A percentile compares a stretch with the other conserved stretches of the same genome.
These are phyloP conservation scores for Malacosoma neustria DNA, from an alignment of 2,888 invertebrate genomes.

Conservation along the genomic window DNA sequence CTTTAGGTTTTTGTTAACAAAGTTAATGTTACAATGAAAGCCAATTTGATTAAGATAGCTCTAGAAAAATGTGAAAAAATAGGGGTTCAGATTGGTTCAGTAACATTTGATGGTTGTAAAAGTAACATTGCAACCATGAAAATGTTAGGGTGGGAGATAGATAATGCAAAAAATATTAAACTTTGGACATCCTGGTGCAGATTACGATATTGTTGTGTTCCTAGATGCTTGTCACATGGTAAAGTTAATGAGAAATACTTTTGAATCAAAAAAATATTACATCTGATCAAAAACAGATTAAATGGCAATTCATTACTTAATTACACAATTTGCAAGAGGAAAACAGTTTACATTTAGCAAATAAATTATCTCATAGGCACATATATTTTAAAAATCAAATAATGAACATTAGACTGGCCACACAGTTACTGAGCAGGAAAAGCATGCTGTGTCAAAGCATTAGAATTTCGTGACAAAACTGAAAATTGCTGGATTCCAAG, in stretches of 20 bases:
- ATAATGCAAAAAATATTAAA: slow-evolving; percentile 5
- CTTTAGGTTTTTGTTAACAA: slow-evolving; percentile 14
- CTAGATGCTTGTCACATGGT: slow-evolving; percentile 7
- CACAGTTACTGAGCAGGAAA: slow-evolving; percentile 3
- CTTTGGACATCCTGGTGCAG: slow-evolving; percentile 10
- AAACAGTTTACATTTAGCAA: slow-evolving; percentile 3
- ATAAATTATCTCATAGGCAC: slow-evolving; percentile 3
- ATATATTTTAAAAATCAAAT: slow-evolving; percentile 6
- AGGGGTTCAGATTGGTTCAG: slow-evolving; percentile 6
- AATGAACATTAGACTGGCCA: slow-evolving; percentile 5
- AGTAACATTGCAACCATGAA: slow-evolving; percentile 9
- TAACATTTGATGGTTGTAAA: slow-evolving; percentile 12
- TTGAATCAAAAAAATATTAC: slow-evolving; percentile 2
- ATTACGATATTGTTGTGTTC: slow-evolving; percentile 8
- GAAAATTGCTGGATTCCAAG: background rate
- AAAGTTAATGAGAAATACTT: slow-evolving; percentile 1
- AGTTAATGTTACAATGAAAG: slow-evolving; percentile 7
- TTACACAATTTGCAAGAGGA: slow-evolving; percentile 3
- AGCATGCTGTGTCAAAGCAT: no score
- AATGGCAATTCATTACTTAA: slow-evolving; percentile 4
- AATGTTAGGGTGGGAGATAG: slow-evolving; percentile 7
- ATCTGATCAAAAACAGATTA: slow-evolving; percentile 1
- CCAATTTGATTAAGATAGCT: slow-evolving; percentile 7
- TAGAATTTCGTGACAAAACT: no score
- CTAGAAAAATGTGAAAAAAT: slow-evolving; percentile 7